A percentile compares a stretch with the other conserved stretches of the same genome.
phyloP scores from a whole-genome alignment of 2,888 invertebrate genomes.

The Hanleya hanleyi region DNA sequence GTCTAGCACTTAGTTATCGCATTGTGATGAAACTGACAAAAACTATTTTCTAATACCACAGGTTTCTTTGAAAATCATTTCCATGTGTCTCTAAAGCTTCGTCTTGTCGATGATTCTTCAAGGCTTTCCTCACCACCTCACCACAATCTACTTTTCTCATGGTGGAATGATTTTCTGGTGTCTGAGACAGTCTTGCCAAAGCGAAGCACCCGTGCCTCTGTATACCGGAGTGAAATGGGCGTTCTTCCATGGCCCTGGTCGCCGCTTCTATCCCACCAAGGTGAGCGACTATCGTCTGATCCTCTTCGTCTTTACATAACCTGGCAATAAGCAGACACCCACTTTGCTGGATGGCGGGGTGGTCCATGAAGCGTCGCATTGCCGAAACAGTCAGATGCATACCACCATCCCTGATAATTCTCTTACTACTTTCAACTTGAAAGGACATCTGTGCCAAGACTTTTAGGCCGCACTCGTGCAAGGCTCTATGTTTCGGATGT shows the following conservation, averaged over 20 bases:
- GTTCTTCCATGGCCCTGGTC: background rate
- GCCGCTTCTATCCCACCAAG: background rate
- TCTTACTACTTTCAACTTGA: too few relatives aligned
- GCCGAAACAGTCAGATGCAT: background rate
- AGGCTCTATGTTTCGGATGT: background rate
- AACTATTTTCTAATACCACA: too few relatives aligned
- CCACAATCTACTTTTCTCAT: too few relatives aligned
- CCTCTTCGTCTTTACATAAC: background rate
- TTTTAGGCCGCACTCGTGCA: background rate
- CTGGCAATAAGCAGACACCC: background rate
- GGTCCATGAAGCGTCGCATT: background rate
- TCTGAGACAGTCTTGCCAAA: background rate
- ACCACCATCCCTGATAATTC: background rate
- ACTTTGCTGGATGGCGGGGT: background rate
- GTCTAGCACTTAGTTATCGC: too few relatives aligned
- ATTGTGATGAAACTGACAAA: too few relatives aligned
- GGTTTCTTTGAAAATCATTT: too few relatives aligned
- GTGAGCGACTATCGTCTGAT: background rate
- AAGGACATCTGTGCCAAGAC: too few relatives aligned
- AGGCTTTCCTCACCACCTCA: too few relatives aligned
- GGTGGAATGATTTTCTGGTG: too few relatives aligned
- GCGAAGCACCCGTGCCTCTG: background rate
- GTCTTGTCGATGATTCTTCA: too few relatives aligned
- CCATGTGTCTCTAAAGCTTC: too few relatives aligned
- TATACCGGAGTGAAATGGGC: background rate